phyloP scores from a whole-genome alignment of 1,140 invertebrate genomes.

The Orius insidiosus region DNA sequence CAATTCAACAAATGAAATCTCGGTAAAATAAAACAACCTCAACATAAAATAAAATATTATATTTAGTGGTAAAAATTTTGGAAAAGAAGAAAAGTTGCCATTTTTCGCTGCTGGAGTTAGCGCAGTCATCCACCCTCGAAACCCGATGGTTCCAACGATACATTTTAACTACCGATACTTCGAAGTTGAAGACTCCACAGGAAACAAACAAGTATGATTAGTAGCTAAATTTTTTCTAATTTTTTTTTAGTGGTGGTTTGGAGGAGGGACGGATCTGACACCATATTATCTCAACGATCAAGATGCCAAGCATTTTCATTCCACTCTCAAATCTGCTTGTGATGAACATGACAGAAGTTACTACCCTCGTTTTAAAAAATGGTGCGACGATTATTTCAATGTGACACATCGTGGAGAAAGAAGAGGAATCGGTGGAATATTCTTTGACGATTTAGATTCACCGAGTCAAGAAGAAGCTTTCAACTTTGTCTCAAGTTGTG shows the following conservation, averaged over 20 bases:
- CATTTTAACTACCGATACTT: constrained; percentile 98
- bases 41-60: too few relatives aligned
- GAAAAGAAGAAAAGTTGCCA: constrained; percentile 49
- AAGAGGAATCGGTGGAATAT: constrained; percentile 88
- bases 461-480: constrained; percentile 59
- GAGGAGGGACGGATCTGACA: constrained; percentile 90
- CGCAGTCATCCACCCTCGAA: constrained; percentile 89
- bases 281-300: constrained; percentile 84
- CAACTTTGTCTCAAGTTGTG: constrained; percentile 72
- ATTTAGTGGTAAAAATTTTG: constrained; percentile 65
- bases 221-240: constrained; percentile 9
- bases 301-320: constrained; percentile 77
- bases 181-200: constrained; percentile 66
- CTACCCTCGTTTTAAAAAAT: constrained; percentile 82
- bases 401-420: constrained; percentile 70
- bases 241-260: constrained; percentile 71
- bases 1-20: constrained; percentile 81
- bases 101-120: constrained; percentile 95
- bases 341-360: constrained; percentile 66
- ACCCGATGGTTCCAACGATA: constrained; percentile 90
- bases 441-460: constrained; percentile 87
- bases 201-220: constrained; percentile 28
- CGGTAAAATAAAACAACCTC: too few relatives aligned
- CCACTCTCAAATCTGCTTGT: constrained; percentile 70
- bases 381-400: constrained; percentile 93